phyloP scores from a whole-genome alignment of 2,797 vertebrate genomes.

The Gymnodraco acuticeps region DNA sequence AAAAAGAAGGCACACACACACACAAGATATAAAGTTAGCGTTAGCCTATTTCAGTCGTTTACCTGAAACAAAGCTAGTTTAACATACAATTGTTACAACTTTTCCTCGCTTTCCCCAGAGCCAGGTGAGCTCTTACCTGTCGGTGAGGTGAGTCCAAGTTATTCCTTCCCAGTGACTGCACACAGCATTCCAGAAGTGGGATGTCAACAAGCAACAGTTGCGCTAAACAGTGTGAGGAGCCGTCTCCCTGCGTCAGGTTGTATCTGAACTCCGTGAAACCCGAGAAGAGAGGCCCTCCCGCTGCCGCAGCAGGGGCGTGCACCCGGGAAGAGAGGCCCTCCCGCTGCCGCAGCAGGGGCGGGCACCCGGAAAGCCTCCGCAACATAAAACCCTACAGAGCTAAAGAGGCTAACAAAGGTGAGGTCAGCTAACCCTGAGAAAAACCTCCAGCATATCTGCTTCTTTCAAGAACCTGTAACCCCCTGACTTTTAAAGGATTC shows the following conservation, averaged over 20 bases:
- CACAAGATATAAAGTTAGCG: neutral
- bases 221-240: conserved; percentile 24
- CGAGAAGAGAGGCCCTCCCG: conserved; percentile 41
- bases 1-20: neutral
- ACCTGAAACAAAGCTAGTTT: neutral
- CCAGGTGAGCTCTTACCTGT: conserved; percentile 77
- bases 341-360: conserved; percentile 52
- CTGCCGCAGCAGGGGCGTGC: conserved; percentile 54
- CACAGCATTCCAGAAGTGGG: conserved; percentile 70
- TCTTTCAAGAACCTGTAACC: neutral
- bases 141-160: conserved; percentile 40
- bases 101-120: neutral
- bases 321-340: conserved; percentile 39
- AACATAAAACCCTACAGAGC: neutral
- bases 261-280: conserved; percentile 40
- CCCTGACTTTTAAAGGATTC: neutral
- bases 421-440: neutral
- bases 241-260: conserved; percentile 28
- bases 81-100: too few species aligned
- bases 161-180: conserved; percentile 24
- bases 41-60: neutral
- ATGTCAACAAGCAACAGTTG: conserved; percentile 58
- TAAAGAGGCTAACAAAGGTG: neutral
- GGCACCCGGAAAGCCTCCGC: conserved; percentile 16
- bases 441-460: neutral